Evolutionary conservation across 2,888 invertebrate species (phyloP).

Genomic region (Meghimatium bilineatum): DNA sequence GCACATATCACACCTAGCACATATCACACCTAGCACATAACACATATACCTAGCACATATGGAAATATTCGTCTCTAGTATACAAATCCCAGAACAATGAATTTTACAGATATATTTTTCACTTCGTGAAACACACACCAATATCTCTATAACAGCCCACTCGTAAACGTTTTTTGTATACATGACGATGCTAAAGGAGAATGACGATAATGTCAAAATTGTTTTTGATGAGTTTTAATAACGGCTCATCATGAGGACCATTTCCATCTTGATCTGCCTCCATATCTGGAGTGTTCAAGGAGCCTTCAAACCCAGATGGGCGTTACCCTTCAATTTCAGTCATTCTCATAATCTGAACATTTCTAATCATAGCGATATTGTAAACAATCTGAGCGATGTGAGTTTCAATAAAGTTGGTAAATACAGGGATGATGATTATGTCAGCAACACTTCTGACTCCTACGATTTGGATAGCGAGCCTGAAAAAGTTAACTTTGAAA

Average conservation of each 20-base stretch:
- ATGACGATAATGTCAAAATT: neutral
- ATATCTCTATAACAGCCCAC: too few relatives aligned
- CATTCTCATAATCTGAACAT: neutral
- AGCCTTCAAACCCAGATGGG: neutral
- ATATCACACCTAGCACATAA: too few relatives aligned
- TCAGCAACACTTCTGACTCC: too few relatives aligned
- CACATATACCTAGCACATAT: too few relatives aligned
- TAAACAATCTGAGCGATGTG: neutral
- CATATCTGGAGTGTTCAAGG: neutral
- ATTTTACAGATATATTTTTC: too few relatives aligned
- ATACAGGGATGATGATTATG: neutral
- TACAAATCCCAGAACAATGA: too few relatives aligned
- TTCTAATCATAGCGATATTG: neutral
- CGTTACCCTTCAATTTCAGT: neutral
- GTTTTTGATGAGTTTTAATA: neutral
- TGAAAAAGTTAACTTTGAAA: neutral
- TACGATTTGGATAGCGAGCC: neutral
- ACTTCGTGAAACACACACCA: too few relatives aligned
- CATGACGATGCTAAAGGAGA: neutral
- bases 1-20: too few relatives aligned
- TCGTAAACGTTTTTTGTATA: too few relatives aligned
- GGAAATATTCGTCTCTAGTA: too few relatives aligned
- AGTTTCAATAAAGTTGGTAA: neutral
- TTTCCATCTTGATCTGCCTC: neutral
- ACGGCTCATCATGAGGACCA: neutral